Percentiles rank a stretch among this genome's conserved stretches.
Conservation (phyloP, 2,888 invertebrate genomes). For the Anthoptus insignis region DNA sequence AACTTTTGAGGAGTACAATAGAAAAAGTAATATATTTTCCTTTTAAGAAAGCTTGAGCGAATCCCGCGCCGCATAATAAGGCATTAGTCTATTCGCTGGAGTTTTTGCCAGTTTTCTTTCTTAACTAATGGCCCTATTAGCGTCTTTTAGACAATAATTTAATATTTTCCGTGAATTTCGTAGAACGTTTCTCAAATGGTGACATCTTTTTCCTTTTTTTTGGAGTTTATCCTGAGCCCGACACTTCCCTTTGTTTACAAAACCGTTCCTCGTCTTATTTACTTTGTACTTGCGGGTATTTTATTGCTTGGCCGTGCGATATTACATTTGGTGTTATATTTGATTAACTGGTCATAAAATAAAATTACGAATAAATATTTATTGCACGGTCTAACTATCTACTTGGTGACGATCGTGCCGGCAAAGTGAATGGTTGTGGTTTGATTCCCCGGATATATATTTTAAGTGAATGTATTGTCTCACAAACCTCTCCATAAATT, state of each 20-base stretch:
- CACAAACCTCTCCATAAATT: too few relatives aligned
- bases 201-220: conserved; percentile 59
- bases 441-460: too few relatives aligned
- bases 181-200: conserved; percentile 39
- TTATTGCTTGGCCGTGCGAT: conserved; percentile 4
- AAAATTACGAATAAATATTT: too few relatives aligned
- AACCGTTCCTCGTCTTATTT: conserved; percentile 19
- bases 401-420: too few relatives aligned
- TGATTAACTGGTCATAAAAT: too few relatives aligned
- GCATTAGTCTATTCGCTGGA: conserved; percentile 54
- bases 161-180: conserved; percentile 61
- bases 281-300: conserved; percentile 13
- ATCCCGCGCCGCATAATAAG: conserved; percentile 57
- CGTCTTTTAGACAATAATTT: conserved; percentile 74
- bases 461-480: too few relatives aligned
- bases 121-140: conserved; percentile 76
- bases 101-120: conserved; percentile 63
- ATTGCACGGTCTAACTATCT: too few relatives aligned
- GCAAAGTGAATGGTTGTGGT: too few relatives aligned
- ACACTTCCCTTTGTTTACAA: conserved; percentile 21
- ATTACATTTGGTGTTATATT: too few relatives aligned
- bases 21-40: conserved; percentile 11
- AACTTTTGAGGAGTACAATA: conserved; percentile 15
- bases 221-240: conserved; percentile 35
- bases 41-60: conserved; percentile 32